A percentile compares a stretch with the other conserved stretches of the same genome.
Evolutionary conservation across 2,797 vertebrate genomes (phyloP).

Genomic region (Dendrocincla fuliginosa): DNA sequence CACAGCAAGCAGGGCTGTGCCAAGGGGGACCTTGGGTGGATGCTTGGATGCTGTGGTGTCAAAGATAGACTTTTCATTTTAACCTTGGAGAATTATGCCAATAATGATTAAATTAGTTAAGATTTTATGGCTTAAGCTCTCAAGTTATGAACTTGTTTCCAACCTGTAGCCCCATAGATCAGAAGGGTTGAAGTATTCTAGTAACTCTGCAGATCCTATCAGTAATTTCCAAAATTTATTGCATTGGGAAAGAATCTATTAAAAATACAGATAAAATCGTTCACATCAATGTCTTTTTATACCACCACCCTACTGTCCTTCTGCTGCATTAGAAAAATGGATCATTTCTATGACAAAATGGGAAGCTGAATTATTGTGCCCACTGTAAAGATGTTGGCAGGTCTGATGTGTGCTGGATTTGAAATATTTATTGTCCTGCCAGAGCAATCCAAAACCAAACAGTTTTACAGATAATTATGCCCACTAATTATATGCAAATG

Average conservation of each 20-base stretch:
- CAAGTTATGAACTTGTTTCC: conserved; percentile 50
- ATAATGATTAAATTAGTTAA: conserved; percentile 48
- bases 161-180: conserved; percentile 27
- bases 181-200: conserved; percentile 22
- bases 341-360: conserved; percentile 41
- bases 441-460: conserved; percentile 7
- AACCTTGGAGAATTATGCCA: conserved; percentile 4
- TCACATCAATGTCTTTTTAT: neutral
- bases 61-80: neutral
- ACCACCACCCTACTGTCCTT: neutral
- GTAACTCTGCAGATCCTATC: conserved; percentile 2
- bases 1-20: neutral
- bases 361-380: neutral
- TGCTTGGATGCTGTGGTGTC: neutral
- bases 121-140: conserved; percentile 30
- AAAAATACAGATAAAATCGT: conserved; percentile 21
- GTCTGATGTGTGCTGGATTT: conserved; percentile 14
- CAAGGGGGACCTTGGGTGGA: neutral
- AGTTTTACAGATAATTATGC: conserved; percentile 11
- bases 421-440: conserved; percentile 28
- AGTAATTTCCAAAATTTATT: conserved; percentile 44
- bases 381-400: neutral
- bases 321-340: conserved; percentile 13
- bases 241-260: conserved; percentile 20
- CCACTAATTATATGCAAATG: neutral